Percentiles rank a stretch among this genome's conserved stretches.
Conservation (phyloP, 2,113 vertebrate genomes). For the Dipodomys spectabilis region DNA sequence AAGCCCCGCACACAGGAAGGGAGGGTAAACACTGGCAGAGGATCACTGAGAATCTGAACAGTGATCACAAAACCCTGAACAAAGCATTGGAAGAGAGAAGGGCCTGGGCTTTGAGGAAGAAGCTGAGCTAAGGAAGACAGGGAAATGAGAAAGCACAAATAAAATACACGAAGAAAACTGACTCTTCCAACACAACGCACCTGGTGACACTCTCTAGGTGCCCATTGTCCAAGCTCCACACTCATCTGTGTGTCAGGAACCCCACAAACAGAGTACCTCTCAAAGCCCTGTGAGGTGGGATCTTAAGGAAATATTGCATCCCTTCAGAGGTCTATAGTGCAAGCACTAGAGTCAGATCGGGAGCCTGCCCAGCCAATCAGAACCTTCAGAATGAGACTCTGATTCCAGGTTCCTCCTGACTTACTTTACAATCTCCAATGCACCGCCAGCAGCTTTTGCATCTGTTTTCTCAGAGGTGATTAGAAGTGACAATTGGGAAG, state of each 20-base stretch:
- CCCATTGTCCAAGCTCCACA: rapidly evolving
- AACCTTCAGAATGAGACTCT: background rate
- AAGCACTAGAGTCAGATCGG: background rate
- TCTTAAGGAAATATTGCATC: background rate
- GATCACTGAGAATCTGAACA: background rate
- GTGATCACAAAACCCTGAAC: background rate
- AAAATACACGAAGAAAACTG: background rate
- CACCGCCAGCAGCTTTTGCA: background rate
- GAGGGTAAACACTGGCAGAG: background rate
- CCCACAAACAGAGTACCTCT: background rate
- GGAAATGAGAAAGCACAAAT: background rate
- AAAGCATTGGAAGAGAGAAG: background rate
- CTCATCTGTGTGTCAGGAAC: background rate
- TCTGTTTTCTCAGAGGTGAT: background rate
- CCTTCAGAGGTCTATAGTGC: background rate
- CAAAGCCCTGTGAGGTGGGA: background rate
- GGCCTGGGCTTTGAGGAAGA: background rate
- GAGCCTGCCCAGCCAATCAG: background rate
- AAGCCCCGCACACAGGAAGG: background rate
- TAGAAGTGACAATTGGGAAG: background rate
- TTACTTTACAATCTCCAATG: background rate
- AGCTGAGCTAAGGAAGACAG: background rate
- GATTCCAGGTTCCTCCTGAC: background rate
- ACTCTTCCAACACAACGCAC: background rate
- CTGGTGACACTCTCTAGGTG: too few relatives aligned